These are phyloP conservation scores for Takifugu bimaculatus DNA, from an alignment of 2,113 vertebrate species.

Conservation along the genomic window DNA sequence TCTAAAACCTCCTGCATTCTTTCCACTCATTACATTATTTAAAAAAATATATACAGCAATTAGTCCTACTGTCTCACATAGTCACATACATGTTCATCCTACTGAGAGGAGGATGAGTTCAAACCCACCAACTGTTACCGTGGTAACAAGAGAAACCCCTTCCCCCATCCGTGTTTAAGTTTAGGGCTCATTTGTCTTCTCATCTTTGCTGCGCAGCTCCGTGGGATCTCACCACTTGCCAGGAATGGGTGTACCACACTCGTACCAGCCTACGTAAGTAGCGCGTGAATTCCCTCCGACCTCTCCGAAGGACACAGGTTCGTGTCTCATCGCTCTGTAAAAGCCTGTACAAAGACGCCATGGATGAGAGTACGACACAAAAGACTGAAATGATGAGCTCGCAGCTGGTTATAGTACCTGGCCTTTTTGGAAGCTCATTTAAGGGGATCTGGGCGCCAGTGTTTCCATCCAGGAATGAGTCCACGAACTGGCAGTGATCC, in stretches of 20 bases:
- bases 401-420: slow-evolving; percentile 68
- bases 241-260: slow-evolving; percentile 93
- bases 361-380: neutral
- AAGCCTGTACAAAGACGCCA: slow-evolving; percentile 75
- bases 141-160: slow-evolving; percentile 1
- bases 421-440: slow-evolving; percentile 81
- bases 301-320: slow-evolving; percentile 90
- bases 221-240: slow-evolving; percentile 87
- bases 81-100: slow-evolving; percentile 58
- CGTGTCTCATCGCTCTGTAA: slow-evolving; percentile 90
- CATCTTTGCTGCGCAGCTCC: slow-evolving; percentile 17
- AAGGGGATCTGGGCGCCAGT: slow-evolving; percentile 82
- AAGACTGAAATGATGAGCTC: neutral
- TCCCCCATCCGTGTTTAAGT: slow-evolving; percentile 2
- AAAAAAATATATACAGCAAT: slow-evolving; percentile 76
- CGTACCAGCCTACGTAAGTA: slow-evolving; percentile 94
- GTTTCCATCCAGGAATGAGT: slow-evolving; percentile 92
- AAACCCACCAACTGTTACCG: slow-evolving; percentile 41
- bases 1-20: slow-evolving; percentile 30
- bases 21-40: slow-evolving; percentile 70
- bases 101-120: slow-evolving; percentile 36
- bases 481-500: slow-evolving; percentile 98
- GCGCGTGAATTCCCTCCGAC: slow-evolving; percentile 88
- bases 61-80: slow-evolving; percentile 4
- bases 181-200: slow-evolving; percentile 18